Percentiles rank a stretch among this genome's conserved stretches.
These are phyloP conservation scores for Eucidaris tribuloides DNA, from an alignment of 35 echinoderm and acorn worm genomes.

Conservation along the genomic window DNA sequence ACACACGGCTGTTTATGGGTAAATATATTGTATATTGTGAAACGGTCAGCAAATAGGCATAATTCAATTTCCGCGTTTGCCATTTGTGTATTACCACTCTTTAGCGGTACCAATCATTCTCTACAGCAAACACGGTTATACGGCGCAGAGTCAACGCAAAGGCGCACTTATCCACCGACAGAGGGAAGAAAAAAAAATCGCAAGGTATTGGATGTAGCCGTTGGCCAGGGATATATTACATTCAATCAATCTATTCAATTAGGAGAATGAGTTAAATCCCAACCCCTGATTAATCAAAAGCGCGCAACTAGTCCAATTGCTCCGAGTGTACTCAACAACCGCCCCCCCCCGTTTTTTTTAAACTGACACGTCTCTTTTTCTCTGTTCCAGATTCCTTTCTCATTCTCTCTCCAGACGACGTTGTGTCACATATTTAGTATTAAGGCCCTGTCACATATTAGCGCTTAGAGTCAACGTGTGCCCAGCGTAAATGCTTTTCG, in stretches of 20 bases:
- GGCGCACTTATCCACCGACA: background rate
- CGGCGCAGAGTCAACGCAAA: conserved; percentile 6
- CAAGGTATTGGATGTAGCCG: conserved; percentile 15
- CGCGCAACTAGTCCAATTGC: background rate
- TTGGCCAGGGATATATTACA: background rate
- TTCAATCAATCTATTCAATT: conserved; percentile 36
- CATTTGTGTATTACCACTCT: conserved; percentile 5
- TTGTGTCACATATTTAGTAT: no score
- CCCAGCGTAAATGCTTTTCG: no score
- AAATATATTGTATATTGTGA: conserved; percentile 10
- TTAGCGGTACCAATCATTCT: background rate
- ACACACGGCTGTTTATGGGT: conserved; percentile 36
- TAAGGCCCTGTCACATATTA: no score
- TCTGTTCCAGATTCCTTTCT: background rate
- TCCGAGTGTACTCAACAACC: background rate
- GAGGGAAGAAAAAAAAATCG: background rate
- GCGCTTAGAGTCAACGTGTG: no score
- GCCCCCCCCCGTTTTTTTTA: background rate
- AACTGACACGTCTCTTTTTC: background rate
- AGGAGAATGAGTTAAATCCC: background rate
- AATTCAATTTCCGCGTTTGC: conserved; percentile 22
- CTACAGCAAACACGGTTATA: conserved; percentile 8
- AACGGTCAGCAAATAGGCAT: conserved; percentile 19
- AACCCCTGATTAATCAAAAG: background rate
- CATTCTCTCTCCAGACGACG: no score